phyloP scores from a whole-genome alignment of 1,140 invertebrate genomes.

The Megalonaias nervosa region DNA sequence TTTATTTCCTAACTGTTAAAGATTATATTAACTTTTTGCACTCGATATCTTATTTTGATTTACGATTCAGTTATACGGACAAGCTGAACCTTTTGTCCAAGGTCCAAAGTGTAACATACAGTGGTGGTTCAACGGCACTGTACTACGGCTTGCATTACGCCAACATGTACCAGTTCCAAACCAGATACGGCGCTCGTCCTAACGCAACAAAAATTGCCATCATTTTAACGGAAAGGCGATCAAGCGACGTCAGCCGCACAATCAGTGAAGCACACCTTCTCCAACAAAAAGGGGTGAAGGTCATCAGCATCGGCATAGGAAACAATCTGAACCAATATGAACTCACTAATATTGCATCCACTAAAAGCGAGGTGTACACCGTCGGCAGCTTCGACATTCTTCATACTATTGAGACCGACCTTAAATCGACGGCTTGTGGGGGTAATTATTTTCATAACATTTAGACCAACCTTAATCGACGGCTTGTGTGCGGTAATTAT shows the following conservation, averaged over 20 bases:
- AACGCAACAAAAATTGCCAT: not conserved
- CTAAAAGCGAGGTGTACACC: conserved; percentile 7
- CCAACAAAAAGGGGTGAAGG: conserved; percentile 8
- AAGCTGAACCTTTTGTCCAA: conserved; percentile 4
- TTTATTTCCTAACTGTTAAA: too few species aligned
- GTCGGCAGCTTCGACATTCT: conserved; percentile 19
- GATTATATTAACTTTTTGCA: too few species aligned
- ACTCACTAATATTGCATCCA: conserved; percentile 24
- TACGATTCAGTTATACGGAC: conserved; percentile 4
- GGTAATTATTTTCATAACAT: conserved; percentile 1
- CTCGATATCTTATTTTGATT: too few species aligned
- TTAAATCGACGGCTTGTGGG: conserved; percentile 22
- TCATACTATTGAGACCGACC: conserved; percentile 7
- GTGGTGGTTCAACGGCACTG: conserved; percentile 20
- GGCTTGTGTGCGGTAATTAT: too few species aligned
- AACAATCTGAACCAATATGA: conserved; percentile 23
- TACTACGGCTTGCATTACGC: conserved; percentile 1
- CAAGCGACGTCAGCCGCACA: conserved; percentile 1
- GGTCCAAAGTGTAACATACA: not conserved
- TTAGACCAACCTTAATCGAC: too few species aligned
- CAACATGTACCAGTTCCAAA: not conserved
- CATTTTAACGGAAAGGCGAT: not conserved
- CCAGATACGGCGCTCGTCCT: not conserved
- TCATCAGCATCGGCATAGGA: conserved; percentile 34
- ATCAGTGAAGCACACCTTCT: conserved; percentile 9